These are phyloP conservation scores for Ptilodon capucinus DNA, from an alignment of 2,888 invertebrate species.

Conservation along the genomic window DNA sequence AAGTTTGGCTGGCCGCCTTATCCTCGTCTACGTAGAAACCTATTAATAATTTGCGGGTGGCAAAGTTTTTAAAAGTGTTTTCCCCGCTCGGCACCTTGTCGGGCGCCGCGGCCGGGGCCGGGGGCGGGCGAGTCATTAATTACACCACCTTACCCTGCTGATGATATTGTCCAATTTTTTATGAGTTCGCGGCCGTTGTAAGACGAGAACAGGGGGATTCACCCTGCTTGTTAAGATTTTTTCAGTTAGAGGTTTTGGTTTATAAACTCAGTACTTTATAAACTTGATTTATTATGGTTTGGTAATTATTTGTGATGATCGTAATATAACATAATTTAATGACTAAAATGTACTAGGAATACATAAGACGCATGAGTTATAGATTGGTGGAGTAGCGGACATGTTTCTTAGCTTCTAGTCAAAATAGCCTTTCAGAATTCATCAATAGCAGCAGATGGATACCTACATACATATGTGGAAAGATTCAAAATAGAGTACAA, in stretches of 20 bases:
- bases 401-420: too few species aligned
- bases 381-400: too few species aligned
- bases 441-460: too few species aligned
- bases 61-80: slow-evolving; percentile 78
- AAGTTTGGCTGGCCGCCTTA: slow-evolving; percentile 28
- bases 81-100: slow-evolving; percentile 51
- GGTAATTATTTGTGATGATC: neutral
- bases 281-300: neutral
- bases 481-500: too few species aligned
- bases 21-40: slow-evolving; percentile 59
- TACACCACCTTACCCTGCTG: slow-evolving; percentile 59
- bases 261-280: neutral
- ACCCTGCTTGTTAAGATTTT: slow-evolving; percentile 17
- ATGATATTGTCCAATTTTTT: slow-evolving; percentile 72
- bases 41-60: slow-evolving; percentile 78
- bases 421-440: too few species aligned
- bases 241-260: neutral
- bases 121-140: slow-evolving; percentile 53
- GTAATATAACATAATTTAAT: neutral
- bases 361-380: too few species aligned
- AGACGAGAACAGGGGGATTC: slow-evolving; percentile 21
- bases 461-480: too few species aligned
- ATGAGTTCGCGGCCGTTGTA: slow-evolving; percentile 41
- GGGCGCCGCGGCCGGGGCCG: slow-evolving; percentile 36
- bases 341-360: too few species aligned